phyloP scores from a whole-genome alignment of 2,888 invertebrate genomes.

The Cryptocephalus moraei region DNA sequence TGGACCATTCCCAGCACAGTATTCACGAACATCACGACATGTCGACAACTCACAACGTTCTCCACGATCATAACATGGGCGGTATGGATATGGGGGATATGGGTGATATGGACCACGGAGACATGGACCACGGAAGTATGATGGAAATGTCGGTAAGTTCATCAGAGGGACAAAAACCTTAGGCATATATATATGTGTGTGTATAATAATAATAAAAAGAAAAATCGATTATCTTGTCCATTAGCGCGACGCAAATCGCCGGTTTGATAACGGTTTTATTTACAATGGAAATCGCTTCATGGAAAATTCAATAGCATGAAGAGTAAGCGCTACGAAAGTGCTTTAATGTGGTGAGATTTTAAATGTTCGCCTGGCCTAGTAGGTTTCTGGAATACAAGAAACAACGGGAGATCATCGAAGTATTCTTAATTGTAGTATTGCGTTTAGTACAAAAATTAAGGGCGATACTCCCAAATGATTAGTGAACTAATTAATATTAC shows the following conservation, averaged over 20 bases:
- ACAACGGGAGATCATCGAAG: too few species aligned
- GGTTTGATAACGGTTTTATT: background rate
- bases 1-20: slow-evolving; percentile 14
- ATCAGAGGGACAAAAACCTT: background rate
- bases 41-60: background rate
- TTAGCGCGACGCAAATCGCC: too few species aligned
- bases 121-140: slow-evolving; percentile 2
- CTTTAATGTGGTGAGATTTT: background rate
- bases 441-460: too few species aligned
- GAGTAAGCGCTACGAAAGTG: background rate
- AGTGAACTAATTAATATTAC: too few species aligned
- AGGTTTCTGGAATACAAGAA: too few species aligned
- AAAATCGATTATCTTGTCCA: too few species aligned
- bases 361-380: background rate
- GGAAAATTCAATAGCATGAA: background rate
- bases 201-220: too few species aligned
- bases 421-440: too few species aligned
- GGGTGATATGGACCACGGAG: slow-evolving; percentile 1
- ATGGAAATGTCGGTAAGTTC: slow-evolving; percentile 17
- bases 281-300: background rate
- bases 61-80: background rate
- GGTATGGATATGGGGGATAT: slow-evolving; percentile 13
- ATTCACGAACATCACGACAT: slow-evolving; percentile 9
- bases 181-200: too few species aligned
- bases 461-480: too few species aligned